These are phyloP conservation scores for Danionella dracula DNA, from an alignment of 2,797 vertebrate genomes.

Conservation along the genomic window DNA sequence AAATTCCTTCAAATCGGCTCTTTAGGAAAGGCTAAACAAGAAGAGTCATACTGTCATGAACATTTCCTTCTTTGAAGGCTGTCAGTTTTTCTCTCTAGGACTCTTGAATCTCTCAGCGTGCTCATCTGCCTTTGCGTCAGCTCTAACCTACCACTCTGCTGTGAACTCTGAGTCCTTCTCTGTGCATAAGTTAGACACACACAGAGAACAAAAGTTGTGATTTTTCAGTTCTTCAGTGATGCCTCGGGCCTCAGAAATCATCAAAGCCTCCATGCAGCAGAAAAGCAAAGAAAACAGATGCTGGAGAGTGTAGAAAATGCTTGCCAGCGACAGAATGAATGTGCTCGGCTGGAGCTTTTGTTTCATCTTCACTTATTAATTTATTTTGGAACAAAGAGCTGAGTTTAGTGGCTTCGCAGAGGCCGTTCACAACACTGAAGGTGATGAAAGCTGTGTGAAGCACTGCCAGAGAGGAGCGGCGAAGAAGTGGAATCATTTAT, in stretches of 20 bases:
- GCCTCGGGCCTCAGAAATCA: constrained; percentile 59
- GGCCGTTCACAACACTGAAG: constrained; percentile 43
- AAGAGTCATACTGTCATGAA: no score
- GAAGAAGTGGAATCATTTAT: constrained; percentile 45
- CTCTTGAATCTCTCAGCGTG: background rate
- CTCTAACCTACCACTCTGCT: constrained; percentile 49
- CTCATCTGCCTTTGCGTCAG: constrained; percentile 35
- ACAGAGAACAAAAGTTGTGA: constrained; percentile 40
- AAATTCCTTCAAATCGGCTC: no score
- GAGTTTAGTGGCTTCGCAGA: constrained; percentile 34
- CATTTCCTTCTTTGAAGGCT: no score
- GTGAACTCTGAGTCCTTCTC: constrained; percentile 8
- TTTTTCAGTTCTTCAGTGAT: constrained; percentile 48
- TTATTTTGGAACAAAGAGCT: constrained; percentile 25
- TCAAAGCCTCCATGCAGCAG: constrained; percentile 55
- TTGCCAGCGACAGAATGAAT: constrained; percentile 40
- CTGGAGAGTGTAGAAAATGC: constrained; percentile 4
- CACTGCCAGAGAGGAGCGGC: constrained; percentile 38
- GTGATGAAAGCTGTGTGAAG: constrained; percentile 53
- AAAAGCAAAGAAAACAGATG: constrained; percentile 25
- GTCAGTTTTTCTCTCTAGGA: no score
- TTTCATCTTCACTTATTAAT: constrained; percentile 10
- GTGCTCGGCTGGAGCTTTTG: constrained; percentile 37
- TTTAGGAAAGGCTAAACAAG: no score
- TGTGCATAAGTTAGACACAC: background rate